These are phyloP conservation scores for Busseola fusca DNA, from an alignment of 2,888 invertebrate species.

Conservation along the genomic window DNA sequence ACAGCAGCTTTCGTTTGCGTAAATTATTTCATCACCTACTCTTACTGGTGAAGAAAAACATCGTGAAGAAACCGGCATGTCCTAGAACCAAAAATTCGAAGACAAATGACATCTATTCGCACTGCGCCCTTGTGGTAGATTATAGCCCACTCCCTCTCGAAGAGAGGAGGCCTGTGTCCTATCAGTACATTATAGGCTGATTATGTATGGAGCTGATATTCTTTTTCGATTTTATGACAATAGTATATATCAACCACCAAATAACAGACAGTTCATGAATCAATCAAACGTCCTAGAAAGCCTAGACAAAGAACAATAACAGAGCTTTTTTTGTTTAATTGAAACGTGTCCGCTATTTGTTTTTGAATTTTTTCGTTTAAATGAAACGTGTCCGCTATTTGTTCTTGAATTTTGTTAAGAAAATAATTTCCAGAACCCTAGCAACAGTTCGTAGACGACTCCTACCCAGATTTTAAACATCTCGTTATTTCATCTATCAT, in stretches of 20 bases:
- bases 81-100: too few relatives aligned
- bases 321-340: constrained; percentile 11
- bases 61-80: too few relatives aligned
- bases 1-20: too few relatives aligned
- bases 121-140: too few relatives aligned
- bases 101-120: too few relatives aligned
- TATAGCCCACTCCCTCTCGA: too few relatives aligned
- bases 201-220: too few relatives aligned
- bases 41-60: too few relatives aligned
- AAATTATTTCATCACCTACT: too few relatives aligned
- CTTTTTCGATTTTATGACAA: too few relatives aligned
- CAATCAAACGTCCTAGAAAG: constrained; percentile 20
- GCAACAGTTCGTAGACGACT: not conserved
- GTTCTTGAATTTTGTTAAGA: not conserved
- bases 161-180: too few relatives aligned
- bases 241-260: not conserved
- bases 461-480: not conserved
- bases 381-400: constrained; percentile 18
- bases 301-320: not conserved
- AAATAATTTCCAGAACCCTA: not conserved
- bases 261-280: constrained; percentile 21
- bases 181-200: too few relatives aligned
- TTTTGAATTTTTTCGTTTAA: constrained; percentile 1
- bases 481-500: not conserved
- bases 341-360: constrained; percentile 11